phyloP scores from a whole-genome alignment of 1,140 invertebrate species.

The Drosophila athabasca region DNA sequence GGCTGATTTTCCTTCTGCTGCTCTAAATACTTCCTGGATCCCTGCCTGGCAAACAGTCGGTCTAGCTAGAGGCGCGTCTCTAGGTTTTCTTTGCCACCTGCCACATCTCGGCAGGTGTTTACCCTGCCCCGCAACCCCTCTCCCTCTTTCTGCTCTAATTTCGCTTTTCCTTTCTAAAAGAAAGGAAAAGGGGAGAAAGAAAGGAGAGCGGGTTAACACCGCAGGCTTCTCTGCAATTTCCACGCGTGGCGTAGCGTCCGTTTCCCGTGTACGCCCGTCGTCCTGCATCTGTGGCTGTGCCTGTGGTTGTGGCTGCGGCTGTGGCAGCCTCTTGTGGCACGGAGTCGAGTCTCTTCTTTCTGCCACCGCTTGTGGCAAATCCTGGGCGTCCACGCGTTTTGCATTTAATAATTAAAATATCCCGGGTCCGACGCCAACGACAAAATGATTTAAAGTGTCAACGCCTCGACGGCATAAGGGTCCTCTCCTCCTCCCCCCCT shows the following conservation, averaged over 20 bases:
- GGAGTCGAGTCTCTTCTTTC: background rate
- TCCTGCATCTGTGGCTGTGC: constrained; percentile 9
- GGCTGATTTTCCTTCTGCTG: constrained; percentile 27
- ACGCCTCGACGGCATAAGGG: constrained; percentile 27
- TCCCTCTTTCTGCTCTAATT: constrained; percentile 61
- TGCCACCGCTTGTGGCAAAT: constrained; percentile 16
- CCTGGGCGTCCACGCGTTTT: constrained; percentile 32
- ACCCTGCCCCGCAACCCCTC: background rate
- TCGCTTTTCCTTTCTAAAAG: constrained; percentile 51
- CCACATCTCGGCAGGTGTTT: constrained; percentile 24
- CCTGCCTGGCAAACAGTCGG: constrained; percentile 65
- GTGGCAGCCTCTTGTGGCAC: too few species aligned
- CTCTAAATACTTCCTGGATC: constrained; percentile 69
- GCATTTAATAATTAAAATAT: constrained; percentile 83
- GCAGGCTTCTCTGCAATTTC: constrained; percentile 65
- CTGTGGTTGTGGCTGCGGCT: background rate
- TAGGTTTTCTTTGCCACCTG: constrained; percentile 14
- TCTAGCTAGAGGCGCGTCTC: constrained; percentile 16
- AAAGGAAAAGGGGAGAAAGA: constrained; percentile 5
- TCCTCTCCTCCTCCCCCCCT: too few species aligned
- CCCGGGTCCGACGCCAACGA: constrained; percentile 46
- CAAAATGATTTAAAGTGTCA: constrained; percentile 82
- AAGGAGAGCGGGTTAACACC: constrained; percentile 27
- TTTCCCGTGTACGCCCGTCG: constrained; percentile 30
- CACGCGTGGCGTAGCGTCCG: constrained; percentile 71